Conservation (phyloP, 2,797 vertebrate genomes). For the Scolopax rusticola region DNA sequence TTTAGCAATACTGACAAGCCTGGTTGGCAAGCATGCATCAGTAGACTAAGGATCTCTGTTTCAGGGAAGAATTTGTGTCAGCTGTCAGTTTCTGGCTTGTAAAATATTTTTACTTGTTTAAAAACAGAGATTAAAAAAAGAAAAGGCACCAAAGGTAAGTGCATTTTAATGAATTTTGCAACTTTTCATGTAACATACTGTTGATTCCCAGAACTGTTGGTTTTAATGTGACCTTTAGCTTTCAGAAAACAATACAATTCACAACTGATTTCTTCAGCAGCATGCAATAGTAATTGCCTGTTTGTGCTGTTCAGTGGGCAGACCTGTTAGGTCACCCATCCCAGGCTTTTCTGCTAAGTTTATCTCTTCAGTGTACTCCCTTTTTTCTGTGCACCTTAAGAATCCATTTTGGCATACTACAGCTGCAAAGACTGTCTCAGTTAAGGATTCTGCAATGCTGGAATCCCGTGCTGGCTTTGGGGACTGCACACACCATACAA, state of each 20-base stretch:
- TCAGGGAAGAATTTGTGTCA: not conserved
- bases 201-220: not conserved
- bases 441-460: not conserved
- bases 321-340: not conserved
- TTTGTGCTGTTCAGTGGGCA: not conserved
- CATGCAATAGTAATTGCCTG: not conserved
- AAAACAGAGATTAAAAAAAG: not conserved
- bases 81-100: not conserved
- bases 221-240: not conserved
- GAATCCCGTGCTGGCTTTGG: not conserved
- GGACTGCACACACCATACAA: not conserved
- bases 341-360: not conserved
- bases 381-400: not conserved
- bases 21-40: not conserved
- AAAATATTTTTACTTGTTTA: not conserved
- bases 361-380: not conserved
- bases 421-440: not conserved
- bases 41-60: not conserved
- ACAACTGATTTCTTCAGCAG: not conserved
- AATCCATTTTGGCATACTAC: not conserved
- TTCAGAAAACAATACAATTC: not conserved
- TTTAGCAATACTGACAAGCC: not conserved
- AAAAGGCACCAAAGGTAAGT: too few species aligned
- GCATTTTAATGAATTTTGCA: not conserved
- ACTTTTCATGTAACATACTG: not conserved